Base-by-base conservation (phyloP, 2,113 vertebrate genomes). In the Phalacrocorax aristotelis region DNA sequence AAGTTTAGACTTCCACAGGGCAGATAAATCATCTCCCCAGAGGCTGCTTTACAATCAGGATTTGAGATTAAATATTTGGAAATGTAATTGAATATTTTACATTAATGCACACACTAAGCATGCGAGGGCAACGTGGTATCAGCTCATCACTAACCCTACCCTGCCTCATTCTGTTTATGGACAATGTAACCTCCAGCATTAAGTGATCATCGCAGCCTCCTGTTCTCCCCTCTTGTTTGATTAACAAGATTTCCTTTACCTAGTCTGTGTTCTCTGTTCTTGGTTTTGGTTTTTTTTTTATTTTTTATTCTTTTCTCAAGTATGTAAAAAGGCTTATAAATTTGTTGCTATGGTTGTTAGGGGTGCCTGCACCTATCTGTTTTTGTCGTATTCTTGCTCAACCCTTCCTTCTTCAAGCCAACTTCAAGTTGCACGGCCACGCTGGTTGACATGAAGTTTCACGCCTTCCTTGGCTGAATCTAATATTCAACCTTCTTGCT, bases 61-160 rank as follows among this genome's bases (percentile, higher is more conserved):
- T 81, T 16, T 89, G 66, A 87, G 65, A 71, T 36, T 2, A 66
- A 61, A 2, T 57, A 44, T 30, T 42, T 13, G 15, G 27, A 79
- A 71, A 48, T 25, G 21, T 0, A 32, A 18, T 21, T 60, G 9
- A 38, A 34, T 5, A 9, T n/a, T 44, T 65, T 26, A 71, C 12
- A 49, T 51, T 32, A 81, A 51, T 10, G 38, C 51, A 78, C 17
- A 62, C 12, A 9, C 15, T 25, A 68, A 86, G 66, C 58, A 25
- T 0, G 0, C 13, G 40, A 83, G 27, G 49, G 38, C 20, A 74
- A 57, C 38, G 7, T 0, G 1, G 30, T 38, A 68, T 27, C 80
- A 75, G 25, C 68, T 68, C 5, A 0, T 38, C 51, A 64, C 58
- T 49, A 44, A 70, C 18, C 8, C 57, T 34, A 51, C 46, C 57